Evolutionary conservation across 2,888 invertebrate genomes (phyloP).

Genomic region (Nysson spinosus): DNA sequence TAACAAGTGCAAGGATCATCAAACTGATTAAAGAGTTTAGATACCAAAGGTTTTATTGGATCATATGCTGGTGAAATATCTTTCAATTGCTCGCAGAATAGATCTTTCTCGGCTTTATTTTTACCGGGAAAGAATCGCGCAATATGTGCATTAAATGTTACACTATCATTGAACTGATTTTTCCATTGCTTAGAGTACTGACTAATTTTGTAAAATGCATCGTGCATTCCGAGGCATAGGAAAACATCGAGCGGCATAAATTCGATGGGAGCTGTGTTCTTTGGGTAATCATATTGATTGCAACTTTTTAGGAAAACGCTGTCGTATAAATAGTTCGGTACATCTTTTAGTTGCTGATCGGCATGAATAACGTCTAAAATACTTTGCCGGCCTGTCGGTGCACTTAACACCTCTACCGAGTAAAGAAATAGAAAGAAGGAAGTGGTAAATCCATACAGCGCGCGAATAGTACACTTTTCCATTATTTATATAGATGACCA

Average conservation of each 20-base stretch:
- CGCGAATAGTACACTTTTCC: constrained; percentile 24
- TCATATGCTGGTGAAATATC: constrained; percentile 15
- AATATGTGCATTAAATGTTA: constrained; percentile 34
- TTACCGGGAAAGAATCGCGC: neutral
- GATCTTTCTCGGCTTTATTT: accelerated
- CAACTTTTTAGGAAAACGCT: constrained; percentile 20
- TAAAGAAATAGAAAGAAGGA: constrained; percentile 29
- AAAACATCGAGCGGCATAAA: constrained; percentile 9
- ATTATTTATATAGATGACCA: constrained; percentile 21
- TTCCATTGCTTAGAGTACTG: constrained; percentile 3
- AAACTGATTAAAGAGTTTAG: constrained; percentile 14
- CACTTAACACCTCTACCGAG: constrained; percentile 19
- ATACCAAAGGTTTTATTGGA: constrained; percentile 13
- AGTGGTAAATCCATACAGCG: constrained; percentile 10
- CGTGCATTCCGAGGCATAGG: constrained; percentile 60
- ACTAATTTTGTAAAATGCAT: constrained; percentile 48
- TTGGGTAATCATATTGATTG: constrained; percentile 19
- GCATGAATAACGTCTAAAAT: constrained; percentile 27
- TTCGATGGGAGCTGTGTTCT: neutral
- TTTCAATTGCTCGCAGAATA: constrained; percentile 38
- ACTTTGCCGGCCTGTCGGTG: neutral
- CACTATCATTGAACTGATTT: neutral
- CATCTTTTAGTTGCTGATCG: neutral
- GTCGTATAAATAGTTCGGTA: constrained; percentile 13
- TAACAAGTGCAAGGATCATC: constrained; percentile 7